phyloP scores from a whole-genome alignment of 2,888 invertebrate genomes.

The Cryptosula pallasiana region DNA sequence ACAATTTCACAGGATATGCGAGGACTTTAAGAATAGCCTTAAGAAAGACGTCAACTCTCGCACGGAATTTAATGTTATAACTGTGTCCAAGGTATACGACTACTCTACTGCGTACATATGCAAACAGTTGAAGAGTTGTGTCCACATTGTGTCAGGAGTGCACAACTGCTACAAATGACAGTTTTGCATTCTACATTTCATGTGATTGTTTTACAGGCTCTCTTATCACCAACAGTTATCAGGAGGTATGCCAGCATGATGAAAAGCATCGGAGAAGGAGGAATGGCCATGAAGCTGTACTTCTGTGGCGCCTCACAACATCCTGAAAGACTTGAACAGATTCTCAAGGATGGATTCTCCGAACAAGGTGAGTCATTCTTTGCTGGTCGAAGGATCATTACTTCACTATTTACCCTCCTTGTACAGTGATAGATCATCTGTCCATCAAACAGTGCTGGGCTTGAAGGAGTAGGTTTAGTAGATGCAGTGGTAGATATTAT shows the following conservation, averaged over 20 bases:
- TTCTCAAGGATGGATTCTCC: constrained; percentile 42
- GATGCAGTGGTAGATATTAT: too few species aligned
- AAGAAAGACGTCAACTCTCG: constrained; percentile 33
- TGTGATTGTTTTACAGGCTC: too few species aligned
- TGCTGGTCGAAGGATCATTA: too few species aligned
- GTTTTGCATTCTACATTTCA: too few species aligned
- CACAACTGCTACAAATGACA: too few species aligned
- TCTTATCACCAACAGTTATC: constrained; percentile 28
- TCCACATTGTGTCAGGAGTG: too few species aligned
- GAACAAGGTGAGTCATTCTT: constrained; percentile 34
- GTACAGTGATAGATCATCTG: too few species aligned
- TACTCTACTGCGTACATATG: not conserved
- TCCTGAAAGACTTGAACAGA: constrained; percentile 38
- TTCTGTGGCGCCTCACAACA: constrained; percentile 41
- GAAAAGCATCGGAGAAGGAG: constrained; percentile 33
- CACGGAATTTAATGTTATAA: constrained; percentile 36
- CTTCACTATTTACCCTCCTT: too few species aligned
- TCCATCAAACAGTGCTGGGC: too few species aligned
- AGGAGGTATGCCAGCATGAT: constrained; percentile 32
- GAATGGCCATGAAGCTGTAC: constrained; percentile 41
- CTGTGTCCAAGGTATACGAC: constrained; percentile 37
- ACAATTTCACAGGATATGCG: constrained; percentile 41
- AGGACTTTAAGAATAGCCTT: constrained; percentile 42
- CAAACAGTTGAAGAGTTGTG: too few species aligned
- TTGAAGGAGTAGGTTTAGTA: too few species aligned